phyloP scores from a whole-genome alignment of 1,140 invertebrate genomes.

The Philotrypesis tridentata region DNA sequence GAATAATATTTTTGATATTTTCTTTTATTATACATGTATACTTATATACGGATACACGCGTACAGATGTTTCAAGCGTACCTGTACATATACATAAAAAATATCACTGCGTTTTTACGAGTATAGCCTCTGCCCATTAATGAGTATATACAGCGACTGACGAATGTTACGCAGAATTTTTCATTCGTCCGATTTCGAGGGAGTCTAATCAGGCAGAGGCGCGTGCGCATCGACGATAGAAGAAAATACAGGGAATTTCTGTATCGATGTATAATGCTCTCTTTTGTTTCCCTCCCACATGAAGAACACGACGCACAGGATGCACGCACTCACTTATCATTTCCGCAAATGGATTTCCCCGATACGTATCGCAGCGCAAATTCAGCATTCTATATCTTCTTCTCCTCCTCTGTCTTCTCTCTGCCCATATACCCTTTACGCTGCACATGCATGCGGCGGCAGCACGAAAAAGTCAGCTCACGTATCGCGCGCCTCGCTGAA shows the following conservation, averaged over 20 bases:
- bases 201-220: too few relatives aligned
- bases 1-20: too few relatives aligned
- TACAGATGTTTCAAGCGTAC: too few relatives aligned
- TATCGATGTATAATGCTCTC: background rate
- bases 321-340: conserved; percentile 33
- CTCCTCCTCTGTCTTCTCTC: background rate
- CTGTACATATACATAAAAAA: too few relatives aligned
- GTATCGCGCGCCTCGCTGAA: background rate
- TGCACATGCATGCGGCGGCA: background rate
- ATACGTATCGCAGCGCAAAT: background rate
- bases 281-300: background rate
- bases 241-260: background rate
- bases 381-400: conserved; percentile 10
- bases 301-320: conserved; percentile 1
- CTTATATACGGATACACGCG: too few relatives aligned
- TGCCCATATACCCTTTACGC: background rate
- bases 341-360: background rate
- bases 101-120: too few relatives aligned
- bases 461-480: background rate
- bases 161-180: background rate
- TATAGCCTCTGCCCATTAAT: too few relatives aligned
- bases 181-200: conserved; percentile 1
- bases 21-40: too few relatives aligned
- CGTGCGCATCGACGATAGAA: too few relatives aligned
- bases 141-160: too few relatives aligned